Conservation (phyloP, 2,113 vertebrate species). For the Probosciger aterrimus region DNA sequence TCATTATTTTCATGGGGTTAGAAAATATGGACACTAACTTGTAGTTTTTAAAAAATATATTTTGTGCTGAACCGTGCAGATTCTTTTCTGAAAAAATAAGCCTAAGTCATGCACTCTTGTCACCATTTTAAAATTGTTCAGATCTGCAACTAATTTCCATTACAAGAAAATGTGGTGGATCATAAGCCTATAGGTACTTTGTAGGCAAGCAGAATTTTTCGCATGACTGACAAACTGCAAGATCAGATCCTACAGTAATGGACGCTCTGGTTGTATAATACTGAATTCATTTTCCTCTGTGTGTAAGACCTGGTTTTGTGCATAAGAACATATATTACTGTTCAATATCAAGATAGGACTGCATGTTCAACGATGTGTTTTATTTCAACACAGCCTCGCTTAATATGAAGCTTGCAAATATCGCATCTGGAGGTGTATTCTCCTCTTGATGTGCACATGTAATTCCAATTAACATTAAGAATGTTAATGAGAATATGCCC, state of each 20-base stretch:
- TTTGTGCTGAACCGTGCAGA: neutral
- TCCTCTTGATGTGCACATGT: constrained; percentile 67
- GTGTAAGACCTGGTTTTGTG: neutral
- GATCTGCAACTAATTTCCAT: neutral
- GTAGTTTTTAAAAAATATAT: neutral
- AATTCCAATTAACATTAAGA: constrained; percentile 74
- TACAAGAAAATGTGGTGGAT: constrained; percentile 18
- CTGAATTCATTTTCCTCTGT: neutral
- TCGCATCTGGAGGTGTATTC: constrained; percentile 73
- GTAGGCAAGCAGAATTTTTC: neutral
- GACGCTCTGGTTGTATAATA: neutral
- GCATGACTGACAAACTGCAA: neutral
- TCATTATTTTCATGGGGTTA: neutral
- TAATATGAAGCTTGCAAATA: constrained; percentile 67
- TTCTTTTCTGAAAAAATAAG: neutral
- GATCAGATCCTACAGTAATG: neutral
- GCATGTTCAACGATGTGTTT: constrained; percentile 28
- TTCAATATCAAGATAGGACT: neutral
- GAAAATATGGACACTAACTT: neutral
- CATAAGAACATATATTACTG: neutral
- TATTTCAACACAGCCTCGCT: constrained; percentile 52
- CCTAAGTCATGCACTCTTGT: neutral
- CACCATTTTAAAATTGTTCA: neutral
- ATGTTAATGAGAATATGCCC: constrained; percentile 69
- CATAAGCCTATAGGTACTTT: neutral